These are phyloP conservation scores for Bombyx mori DNA, from an alignment of 1,140 invertebrate species.

Conservation along the genomic window ASM3026992v2 NC_085125.1:5656001-5656500, in stretches of 20 bases:
- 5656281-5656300: slow-evolving; percentile 65
- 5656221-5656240: too few relatives aligned
- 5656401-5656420: too few relatives aligned
- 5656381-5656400: neutral
- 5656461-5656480: neutral
- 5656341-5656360: slow-evolving; percentile 77
- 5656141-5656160: too few relatives aligned
- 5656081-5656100: slow-evolving; percentile 5
- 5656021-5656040: slow-evolving; percentile 9
- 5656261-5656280: too few relatives aligned
- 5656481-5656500: too few relatives aligned
- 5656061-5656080: slow-evolving; percentile 13
- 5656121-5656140: slow-evolving; percentile 1
- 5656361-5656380: slow-evolving; percentile 78
- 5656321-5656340: slow-evolving; percentile 76
- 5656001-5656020: neutral
- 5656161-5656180: neutral
- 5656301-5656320: slow-evolving; percentile 82
- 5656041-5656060: slow-evolving; percentile 8
- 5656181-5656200: too few relatives aligned
- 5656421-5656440: too few relatives aligned
- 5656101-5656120: slow-evolving; percentile 13
- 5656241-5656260: too few relatives aligned
- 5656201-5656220: too few relatives aligned
- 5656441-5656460: too few relatives aligned